A percentile compares a stretch with the other conserved stretches of the same genome.
Conservation (phyloP, 2,113 vertebrate species). For the Gila orcuttii region DNA sequence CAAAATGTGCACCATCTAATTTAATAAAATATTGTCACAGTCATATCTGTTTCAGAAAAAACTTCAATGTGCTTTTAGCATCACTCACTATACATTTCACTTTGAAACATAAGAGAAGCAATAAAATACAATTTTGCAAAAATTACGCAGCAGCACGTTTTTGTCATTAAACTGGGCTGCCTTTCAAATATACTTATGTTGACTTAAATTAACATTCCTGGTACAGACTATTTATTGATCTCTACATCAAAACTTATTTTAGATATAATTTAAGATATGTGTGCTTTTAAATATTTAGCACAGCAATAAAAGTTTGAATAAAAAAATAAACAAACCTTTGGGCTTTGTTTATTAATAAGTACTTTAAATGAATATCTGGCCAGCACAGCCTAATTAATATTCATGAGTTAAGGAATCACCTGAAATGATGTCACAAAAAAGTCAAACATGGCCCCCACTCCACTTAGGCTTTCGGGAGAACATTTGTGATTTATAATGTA, state of each 20-base stretch:
- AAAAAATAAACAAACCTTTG: no score
- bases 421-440: not conserved
- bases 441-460: not conserved
- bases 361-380: no score
- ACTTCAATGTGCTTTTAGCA: not conserved
- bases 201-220: not conserved
- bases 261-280: no score
- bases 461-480: not conserved
- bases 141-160: not conserved
- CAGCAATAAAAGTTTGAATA: no score
- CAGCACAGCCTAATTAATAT: no score
- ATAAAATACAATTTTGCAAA: not conserved
- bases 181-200: not conserved
- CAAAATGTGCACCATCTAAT: not conserved
- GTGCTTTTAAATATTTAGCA: no score
- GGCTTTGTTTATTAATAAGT: no score
- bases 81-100: not conserved
- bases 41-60: not conserved
- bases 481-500: not conserved
- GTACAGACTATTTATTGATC: no score
- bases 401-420: not conserved
- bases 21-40: not conserved
- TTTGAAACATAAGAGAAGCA: not conserved
- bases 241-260: no score
- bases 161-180: not conserved